Base-by-base conservation (phyloP, 1,140 invertebrate genomes). In the Camponotus pennsylvanicus region DNA sequence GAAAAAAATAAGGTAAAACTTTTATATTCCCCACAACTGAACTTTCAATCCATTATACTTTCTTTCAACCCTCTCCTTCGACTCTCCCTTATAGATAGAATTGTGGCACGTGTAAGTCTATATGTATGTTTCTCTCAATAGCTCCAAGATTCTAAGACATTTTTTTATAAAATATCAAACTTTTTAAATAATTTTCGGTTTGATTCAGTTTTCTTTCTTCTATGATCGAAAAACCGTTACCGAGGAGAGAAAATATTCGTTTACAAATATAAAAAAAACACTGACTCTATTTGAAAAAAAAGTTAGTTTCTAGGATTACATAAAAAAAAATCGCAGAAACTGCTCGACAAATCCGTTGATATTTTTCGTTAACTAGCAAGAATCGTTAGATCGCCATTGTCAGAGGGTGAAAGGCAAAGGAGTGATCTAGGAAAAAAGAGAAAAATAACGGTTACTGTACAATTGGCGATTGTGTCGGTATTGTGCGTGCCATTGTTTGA, bases 321-420 rank as follows among this genome's bases (percentile, higher is more conserved):
- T 63, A 37, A 66, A 80, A 86, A 52, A 83, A 87, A 70, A 73
- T 84, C 69, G 13, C 67, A 42, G 57, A 61, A 82, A 40, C 52
- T 61, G 37, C 18, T n/a, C 52, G 75, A 9, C 67, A 77, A 87
- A 86, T 89, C 75, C 90, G 88, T 91, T 91, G 69, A 70, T 63
- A 63, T 42, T 76, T 70, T 84, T 57, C 59, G 73, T 80, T 86
- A 89, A 88, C 88, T 70, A 84, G 80, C 52, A 15, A 86, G 87
- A 90, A 88, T 92, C 89, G 90, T 92, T 92, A 92, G 86, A 86
- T 34, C 40, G 45, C 63, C 85, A 92, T 92, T 92, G 91, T 92
- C 73, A 59, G 27, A 27, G 34, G 61, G 52, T 63, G 52, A 85
- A 64, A 86, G 15, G 34, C 37, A 82, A 71, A 82, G 40, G 40